A percentile compares a stretch with the other conserved stretches of the same genome.
Evolutionary conservation across 1,140 invertebrate genomes (phyloP).

Genomic region (Drosophila carrolli): DNA sequence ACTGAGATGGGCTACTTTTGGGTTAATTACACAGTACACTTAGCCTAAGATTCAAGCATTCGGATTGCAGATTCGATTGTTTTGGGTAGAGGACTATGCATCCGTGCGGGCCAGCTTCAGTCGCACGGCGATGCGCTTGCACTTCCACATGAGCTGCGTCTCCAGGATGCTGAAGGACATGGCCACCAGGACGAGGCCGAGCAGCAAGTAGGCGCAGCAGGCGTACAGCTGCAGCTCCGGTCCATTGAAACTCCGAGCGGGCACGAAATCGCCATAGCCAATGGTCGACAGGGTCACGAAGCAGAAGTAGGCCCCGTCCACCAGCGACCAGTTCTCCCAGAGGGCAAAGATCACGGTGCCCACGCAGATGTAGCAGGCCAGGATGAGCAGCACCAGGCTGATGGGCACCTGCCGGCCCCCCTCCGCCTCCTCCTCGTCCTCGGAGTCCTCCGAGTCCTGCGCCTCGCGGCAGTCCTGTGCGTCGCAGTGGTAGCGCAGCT

Average conservation of each 20-base stretch:
- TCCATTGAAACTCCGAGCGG: slow-evolving; percentile 87
- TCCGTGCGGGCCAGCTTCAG: slow-evolving; percentile 79
- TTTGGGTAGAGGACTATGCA: slow-evolving; percentile 36
- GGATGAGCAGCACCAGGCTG: slow-evolving; percentile 89
- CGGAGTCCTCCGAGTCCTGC: slow-evolving; percentile 35
- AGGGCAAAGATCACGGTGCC: slow-evolving; percentile 90
- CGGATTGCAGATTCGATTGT: slow-evolving; percentile 21
- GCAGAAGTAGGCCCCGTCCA: slow-evolving; percentile 94
- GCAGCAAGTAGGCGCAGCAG: slow-evolving; percentile 93
- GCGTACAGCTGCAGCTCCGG: slow-evolving; percentile 91
- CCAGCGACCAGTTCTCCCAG: slow-evolving; percentile 91
- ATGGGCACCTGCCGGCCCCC: slow-evolving; percentile 87
- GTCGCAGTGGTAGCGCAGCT: slow-evolving; percentile 39
- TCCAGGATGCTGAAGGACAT: slow-evolving; percentile 97
- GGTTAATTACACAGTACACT: slow-evolving; percentile 39
- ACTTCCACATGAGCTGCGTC: slow-evolving; percentile 93
- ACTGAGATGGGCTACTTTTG: slow-evolving; percentile 52
- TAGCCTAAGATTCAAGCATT: slow-evolving; percentile 30
- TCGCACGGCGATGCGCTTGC: slow-evolving; percentile 87
- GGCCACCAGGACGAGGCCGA: slow-evolving; percentile 95
- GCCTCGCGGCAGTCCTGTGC: slow-evolving; percentile 31
- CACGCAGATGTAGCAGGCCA: slow-evolving; percentile 89
- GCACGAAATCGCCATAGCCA: slow-evolving; percentile 93
- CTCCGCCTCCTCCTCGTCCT: slow-evolving; percentile 65
- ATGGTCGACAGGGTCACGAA: slow-evolving; percentile 95